Evolutionary conservation across 1,140 invertebrate species (phyloP).

Genomic region (Euwallacea fornicatus): DNA sequence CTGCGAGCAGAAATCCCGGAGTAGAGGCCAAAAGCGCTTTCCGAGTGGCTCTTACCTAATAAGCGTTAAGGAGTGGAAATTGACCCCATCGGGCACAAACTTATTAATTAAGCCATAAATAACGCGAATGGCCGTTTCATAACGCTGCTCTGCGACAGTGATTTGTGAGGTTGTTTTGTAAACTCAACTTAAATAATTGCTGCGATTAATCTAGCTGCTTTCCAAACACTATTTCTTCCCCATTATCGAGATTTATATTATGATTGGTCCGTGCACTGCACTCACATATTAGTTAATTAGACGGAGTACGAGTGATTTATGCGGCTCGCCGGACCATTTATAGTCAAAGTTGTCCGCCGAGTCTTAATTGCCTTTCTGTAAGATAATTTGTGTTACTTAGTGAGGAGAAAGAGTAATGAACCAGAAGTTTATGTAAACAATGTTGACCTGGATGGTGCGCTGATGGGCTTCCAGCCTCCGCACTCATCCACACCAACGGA

Average conservation of each 20-base stretch:
- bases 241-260: constrained; percentile 39
- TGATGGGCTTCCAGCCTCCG: too few species aligned
- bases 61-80: too few species aligned
- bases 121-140: constrained; percentile 32
- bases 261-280: constrained; percentile 20
- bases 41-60: not conserved
- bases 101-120: constrained; percentile 39
- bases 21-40: too few species aligned
- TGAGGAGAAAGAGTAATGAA: too few species aligned
- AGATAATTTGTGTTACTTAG: too few species aligned
- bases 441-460: too few species aligned
- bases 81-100: constrained; percentile 6
- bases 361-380: too few species aligned
- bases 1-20: not conserved
- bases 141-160: constrained; percentile 31
- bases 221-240: constrained; percentile 38
- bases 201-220: constrained; percentile 35
- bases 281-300: constrained; percentile 33
- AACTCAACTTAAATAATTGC: constrained; percentile 39
- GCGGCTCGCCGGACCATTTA: constrained; percentile 6
- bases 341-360: not conserved
- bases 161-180: constrained; percentile 38
- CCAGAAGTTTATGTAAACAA: not conserved
- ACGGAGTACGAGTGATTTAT: constrained; percentile 14
- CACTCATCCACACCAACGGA: too few species aligned